phyloP scores from a whole-genome alignment of 2,113 vertebrate genomes.

The human region DNA sequence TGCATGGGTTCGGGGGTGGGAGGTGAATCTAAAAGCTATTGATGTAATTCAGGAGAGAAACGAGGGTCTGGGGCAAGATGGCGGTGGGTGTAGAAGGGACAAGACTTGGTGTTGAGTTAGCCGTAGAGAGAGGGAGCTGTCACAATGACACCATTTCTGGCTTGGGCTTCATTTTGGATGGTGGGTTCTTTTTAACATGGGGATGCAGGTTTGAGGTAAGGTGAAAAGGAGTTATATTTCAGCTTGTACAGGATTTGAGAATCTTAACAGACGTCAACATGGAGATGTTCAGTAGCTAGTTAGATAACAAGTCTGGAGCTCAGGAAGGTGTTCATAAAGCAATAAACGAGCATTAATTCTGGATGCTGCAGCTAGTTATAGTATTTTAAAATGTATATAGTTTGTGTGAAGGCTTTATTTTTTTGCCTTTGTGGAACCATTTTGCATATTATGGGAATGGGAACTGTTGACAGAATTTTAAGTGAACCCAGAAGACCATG shows the following conservation, averaged over 20 bases:
- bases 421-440: not conserved
- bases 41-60: not conserved
- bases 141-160: not conserved
- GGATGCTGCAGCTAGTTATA: not conserved
- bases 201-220: not conserved
- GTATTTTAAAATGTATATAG: not conserved
- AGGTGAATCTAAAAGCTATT: not conserved
- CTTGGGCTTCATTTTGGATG: not conserved
- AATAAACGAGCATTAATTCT: not conserved
- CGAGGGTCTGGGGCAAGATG: not conserved
- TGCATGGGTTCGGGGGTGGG: not conserved
- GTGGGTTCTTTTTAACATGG: not conserved
- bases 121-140: not conserved
- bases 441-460: not conserved
- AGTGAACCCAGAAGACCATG: not conserved
- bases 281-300: not conserved
- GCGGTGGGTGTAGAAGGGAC: not conserved
- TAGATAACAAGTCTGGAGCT: not conserved
- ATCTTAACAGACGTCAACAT: not conserved
- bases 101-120: not conserved
- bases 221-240: not conserved
- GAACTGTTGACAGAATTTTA: not conserved
- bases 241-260: not conserved
- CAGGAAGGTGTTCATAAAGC: not conserved
- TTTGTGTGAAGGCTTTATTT: not conserved